These are phyloP conservation scores for Hyles euphorbiae DNA, from an alignment of 1,140 invertebrate genomes.

Conservation along the genomic window DNA sequence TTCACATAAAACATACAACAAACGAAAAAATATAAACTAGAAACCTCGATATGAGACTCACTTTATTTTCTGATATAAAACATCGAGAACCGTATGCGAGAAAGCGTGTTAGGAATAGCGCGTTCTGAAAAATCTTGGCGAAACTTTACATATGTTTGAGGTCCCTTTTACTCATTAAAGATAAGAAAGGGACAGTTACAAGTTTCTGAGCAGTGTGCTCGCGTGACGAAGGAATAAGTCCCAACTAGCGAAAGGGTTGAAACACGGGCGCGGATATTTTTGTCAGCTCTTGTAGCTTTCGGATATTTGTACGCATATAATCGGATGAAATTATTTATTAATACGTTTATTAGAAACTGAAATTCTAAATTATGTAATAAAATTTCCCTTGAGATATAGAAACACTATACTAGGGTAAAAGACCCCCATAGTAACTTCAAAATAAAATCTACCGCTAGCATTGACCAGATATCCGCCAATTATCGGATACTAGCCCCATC, in stretches of 20 bases:
- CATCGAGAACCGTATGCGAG: conserved; percentile 56
- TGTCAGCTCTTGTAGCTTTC: no score
- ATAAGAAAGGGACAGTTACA: conserved; percentile 4
- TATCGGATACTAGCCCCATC: conserved; percentile 1
- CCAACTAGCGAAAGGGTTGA: background rate
- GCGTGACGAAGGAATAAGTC: conserved; percentile 6
- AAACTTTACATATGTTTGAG: conserved; percentile 1
- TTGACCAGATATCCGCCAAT: conserved; percentile 1
- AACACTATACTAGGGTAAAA: no score
- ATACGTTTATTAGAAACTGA: no score
- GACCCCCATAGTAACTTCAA: no score
- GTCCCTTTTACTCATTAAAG: conserved; percentile 1
- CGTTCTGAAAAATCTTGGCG: conserved; percentile 6
- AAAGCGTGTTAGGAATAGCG: conserved; percentile 12
- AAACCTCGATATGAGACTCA: conserved; percentile 35
- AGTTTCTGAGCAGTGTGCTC: conserved; percentile 6
- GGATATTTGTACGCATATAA: no score
- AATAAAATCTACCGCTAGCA: no score
- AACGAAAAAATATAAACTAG: conserved; percentile 25
- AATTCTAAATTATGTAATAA: no score
- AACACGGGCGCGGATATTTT: background rate
- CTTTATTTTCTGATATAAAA: conserved; percentile 64
- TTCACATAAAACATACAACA: conserved; percentile 2
- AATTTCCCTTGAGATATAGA: no score
- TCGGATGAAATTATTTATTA: no score